Base-by-base conservation (phyloP, 2,888 invertebrate species). In the Diaprepes abbreviatus region DNA sequence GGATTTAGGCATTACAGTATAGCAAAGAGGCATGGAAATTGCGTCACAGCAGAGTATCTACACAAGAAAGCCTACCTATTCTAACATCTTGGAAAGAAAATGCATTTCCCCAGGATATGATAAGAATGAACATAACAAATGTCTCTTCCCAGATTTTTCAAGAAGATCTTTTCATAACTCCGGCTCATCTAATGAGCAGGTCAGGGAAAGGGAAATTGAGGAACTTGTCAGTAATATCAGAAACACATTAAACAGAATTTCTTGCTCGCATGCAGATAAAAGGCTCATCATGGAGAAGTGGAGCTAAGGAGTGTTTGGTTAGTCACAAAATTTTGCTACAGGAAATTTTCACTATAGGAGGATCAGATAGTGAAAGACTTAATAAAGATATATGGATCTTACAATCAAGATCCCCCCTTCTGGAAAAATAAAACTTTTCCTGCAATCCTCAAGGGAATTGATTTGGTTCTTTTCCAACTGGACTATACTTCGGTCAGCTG, bases 371-470 rank as follows among this genome's bases (percentile, higher is more conserved):
- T 4, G 1, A 14, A 28, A 28, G 12, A 14, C 3, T n/a, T 52
- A 12, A 52, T 2, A 2, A 3, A 12, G 3, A 5, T 28, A 9
- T 52, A 31, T 7, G n/a, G 10, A 28, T 14, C 14, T 14, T 54
- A 33, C 10, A 52, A 52, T 52, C 6, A 31, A 31, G 19, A 31
- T 3, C 7, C 31, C 9, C n/a, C 14, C 3, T 52, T 9, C 14
- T 52, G 52, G 52, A 24, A 6, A 24, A 45, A 14, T 2, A 45
- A n/a, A n/a, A n/a, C n/a, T n/a, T n/a, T n/a, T n/a, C n/a, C n/a
- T n/a, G n/a, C n/a, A n/a, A n/a, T n/a, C n/a, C n/a, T n/a, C n/a
- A n/a, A n/a, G n/a, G n/a, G n/a, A n/a, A n/a, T n/a, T n/a, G n/a
- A n/a, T n/a, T n/a, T n/a, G n/a, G n/a, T n/a, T n/a, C n/a, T n/a